Conservation (phyloP, 2,113 vertebrate genomes). For the Tragulus kanchil region DNA sequence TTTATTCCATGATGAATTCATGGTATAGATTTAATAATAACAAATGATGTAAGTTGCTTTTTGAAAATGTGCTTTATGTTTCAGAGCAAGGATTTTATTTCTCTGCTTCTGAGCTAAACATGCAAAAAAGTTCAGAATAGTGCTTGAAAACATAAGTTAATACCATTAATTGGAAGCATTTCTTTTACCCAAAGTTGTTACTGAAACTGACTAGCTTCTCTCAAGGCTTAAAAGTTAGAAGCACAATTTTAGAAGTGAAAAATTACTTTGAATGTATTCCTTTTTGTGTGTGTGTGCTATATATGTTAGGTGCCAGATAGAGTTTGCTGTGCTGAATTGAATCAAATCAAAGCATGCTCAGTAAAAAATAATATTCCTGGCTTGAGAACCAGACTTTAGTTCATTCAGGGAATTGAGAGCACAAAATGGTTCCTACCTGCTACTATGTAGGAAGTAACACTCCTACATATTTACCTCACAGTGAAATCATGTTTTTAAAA, state of each 20-base stretch:
- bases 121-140: constrained; percentile 51
- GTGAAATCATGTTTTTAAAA: background rate
- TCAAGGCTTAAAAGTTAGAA: constrained; percentile 42
- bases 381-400: no score
- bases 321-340: constrained; percentile 56
- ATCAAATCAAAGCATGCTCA: constrained; percentile 37
- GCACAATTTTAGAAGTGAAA: constrained; percentile 63
- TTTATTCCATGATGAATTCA: constrained; percentile 45
- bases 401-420: constrained; percentile 20
- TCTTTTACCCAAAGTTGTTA: constrained; percentile 52
- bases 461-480: constrained; percentile 50
- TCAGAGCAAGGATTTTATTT: constrained; percentile 52
- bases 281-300: constrained; percentile 10
- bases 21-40: constrained; percentile 58
- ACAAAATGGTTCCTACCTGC: background rate
- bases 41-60: constrained; percentile 26
- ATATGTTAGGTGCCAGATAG: background rate
- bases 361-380: constrained; percentile 54
- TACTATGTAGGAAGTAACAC: constrained; percentile 1
- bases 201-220: constrained; percentile 11
- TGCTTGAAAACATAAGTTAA: constrained; percentile 32
- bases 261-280: constrained; percentile 59
- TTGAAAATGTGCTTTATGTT: constrained; percentile 50
- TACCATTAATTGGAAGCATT: constrained; percentile 38
- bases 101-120: constrained; percentile 45